A percentile compares a stretch with the other conserved stretches of the same genome.
Evolutionary conservation across 2,797 vertebrate genomes (phyloP).

Genomic region (Labeo calbasu): DNA sequence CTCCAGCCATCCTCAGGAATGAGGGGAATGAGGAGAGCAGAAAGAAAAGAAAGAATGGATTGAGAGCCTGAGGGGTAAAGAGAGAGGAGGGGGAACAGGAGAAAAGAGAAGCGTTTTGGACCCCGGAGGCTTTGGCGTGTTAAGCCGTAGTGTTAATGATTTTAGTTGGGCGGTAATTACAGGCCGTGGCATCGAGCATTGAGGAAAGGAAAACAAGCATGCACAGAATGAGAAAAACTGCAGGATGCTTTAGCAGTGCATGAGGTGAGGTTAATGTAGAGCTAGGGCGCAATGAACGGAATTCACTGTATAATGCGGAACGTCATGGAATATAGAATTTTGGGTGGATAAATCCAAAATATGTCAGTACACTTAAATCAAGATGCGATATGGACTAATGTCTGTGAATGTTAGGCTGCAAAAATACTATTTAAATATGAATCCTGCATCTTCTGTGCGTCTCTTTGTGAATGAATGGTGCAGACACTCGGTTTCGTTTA

Average conservation of each 20-base stretch:
- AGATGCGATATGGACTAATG: too few species aligned
- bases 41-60: conserved; percentile 30
- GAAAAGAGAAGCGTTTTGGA: conserved; percentile 25
- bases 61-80: neutral
- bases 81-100: neutral
- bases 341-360: too few species aligned
- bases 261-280: neutral
- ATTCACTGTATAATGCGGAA: too few species aligned
- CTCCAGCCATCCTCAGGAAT: conserved; percentile 55
- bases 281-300: too few species aligned
- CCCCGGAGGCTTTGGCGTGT: conserved; percentile 37
- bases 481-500: too few species aligned
- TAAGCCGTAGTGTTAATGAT: conserved; percentile 55
- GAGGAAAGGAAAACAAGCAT: conserved; percentile 26
- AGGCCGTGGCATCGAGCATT: neutral
- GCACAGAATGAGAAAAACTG: neutral
- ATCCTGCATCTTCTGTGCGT: too few species aligned
- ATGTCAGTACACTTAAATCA: too few species aligned
- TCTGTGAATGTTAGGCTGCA: too few species aligned
- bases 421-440: too few species aligned
- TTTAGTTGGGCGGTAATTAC: conserved; percentile 51
- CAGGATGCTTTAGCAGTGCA: neutral
- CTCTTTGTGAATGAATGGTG: too few species aligned
- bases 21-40: conserved; percentile 51
- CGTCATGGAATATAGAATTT: too few species aligned